Conservation (phyloP, 2,888 invertebrate genomes). For the Pristionchus exspectatus region DNA sequence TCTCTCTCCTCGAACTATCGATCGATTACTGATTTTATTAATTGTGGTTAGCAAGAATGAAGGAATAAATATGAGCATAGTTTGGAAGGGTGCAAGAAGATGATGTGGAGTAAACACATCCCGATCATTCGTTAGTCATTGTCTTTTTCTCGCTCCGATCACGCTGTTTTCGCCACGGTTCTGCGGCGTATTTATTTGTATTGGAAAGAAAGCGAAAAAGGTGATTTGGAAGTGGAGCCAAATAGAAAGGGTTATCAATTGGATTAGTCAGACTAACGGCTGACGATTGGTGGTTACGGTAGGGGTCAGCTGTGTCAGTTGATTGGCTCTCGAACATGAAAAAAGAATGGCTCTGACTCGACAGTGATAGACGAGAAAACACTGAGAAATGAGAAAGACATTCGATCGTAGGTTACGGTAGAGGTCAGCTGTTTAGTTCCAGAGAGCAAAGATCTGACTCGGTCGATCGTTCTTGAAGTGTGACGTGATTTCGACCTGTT, state of each 20-base stretch:
- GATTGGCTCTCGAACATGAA: neutral
- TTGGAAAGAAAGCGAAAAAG: neutral
- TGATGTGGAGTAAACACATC: neutral
- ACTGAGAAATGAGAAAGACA: neutral
- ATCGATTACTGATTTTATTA: slow-evolving; percentile 41
- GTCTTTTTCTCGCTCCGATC: neutral
- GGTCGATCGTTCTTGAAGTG: neutral
- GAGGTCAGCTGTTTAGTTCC: neutral
- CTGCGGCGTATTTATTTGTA: slow-evolving; percentile 21
- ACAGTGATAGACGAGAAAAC: neutral
- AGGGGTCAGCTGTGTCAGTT: neutral
- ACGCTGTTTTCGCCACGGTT: neutral
- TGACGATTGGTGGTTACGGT: neutral
- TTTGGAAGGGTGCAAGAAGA: neutral
- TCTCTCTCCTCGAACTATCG: neutral
- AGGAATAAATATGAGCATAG: slow-evolving; percentile 44
- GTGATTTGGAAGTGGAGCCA: neutral
- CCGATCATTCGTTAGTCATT: neutral
- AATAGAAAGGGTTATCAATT: slow-evolving; percentile 12
- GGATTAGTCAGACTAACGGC: neutral
- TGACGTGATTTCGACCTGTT: neutral
- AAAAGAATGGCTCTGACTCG: neutral
- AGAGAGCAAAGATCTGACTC: neutral
- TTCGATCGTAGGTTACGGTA: neutral
- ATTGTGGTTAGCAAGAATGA: slow-evolving; percentile 46